Evolutionary conservation across 2,888 invertebrate species (phyloP).

Genomic region (Homarus gammarus): DNA sequence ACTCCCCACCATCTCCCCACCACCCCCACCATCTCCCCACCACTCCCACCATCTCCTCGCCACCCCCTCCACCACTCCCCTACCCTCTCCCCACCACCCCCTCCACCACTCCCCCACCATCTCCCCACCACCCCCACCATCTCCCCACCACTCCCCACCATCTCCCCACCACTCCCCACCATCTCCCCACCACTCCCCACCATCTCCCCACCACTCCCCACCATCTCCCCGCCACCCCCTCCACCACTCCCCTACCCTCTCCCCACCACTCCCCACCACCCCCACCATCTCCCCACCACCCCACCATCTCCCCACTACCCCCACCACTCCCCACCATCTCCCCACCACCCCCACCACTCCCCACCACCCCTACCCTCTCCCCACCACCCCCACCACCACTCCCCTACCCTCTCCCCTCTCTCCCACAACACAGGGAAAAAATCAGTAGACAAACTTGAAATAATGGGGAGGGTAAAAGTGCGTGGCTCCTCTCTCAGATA

Average conservation of each 20-base stretch:
- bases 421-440: neutral
- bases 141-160: neutral
- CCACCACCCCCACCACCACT: neutral
- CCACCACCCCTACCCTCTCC: too few species aligned
- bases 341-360: neutral
- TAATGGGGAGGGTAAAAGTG: slow-evolving; percentile 31
- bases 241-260: neutral
- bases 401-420: neutral
- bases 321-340: neutral
- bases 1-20: too few species aligned
- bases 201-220: too few species aligned
- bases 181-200: too few species aligned
- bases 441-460: slow-evolving; percentile 18
- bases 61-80: too few species aligned
- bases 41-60: too few species aligned
- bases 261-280: neutral
- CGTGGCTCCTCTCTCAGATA: neutral
- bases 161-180: too few species aligned
- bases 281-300: neutral
- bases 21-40: too few species aligned
- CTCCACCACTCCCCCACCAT: neutral
- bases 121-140: neutral
- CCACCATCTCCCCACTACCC: neutral
- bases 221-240: too few species aligned
- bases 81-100: too few species aligned